Percentiles rank a stretch among this genome's conserved stretches.
These are phyloP conservation scores for Lepus oiostolus DNA, from an alignment of 2,797 vertebrate species.

Conservation along the genomic window DNA sequence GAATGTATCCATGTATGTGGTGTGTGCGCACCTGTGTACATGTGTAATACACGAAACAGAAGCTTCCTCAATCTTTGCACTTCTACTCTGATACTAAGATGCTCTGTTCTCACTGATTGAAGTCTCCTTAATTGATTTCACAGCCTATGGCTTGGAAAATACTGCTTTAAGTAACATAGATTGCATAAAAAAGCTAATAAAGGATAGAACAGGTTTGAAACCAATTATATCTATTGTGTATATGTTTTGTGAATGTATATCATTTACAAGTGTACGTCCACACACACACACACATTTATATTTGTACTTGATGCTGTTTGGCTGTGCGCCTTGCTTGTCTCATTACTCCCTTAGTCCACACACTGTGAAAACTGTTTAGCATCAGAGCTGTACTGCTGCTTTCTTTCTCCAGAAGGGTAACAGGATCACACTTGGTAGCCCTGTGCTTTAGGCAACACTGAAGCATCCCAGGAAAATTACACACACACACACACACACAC, in stretches of 20 bases:
- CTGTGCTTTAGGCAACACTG: neutral
- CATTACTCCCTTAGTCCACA: too few species aligned
- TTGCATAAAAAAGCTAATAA: neutral
- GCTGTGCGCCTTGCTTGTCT: neutral
- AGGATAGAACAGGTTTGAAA: neutral
- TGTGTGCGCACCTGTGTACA: fast-evolving
- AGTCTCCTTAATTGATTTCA: neutral
- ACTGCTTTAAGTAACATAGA: neutral
- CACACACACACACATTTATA: too few species aligned
- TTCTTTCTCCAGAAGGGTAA: neutral
- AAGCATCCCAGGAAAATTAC: neutral
- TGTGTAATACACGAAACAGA: too few species aligned
- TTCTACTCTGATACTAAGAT: too few species aligned
- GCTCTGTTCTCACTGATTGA: neutral
- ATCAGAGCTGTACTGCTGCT: neutral
- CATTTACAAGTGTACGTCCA: neutral
- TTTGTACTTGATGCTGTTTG: neutral
- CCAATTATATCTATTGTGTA: neutral
- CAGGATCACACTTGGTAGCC: fast-evolving
- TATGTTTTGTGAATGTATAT: neutral
- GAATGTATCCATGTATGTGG: neutral
- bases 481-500: too few species aligned
- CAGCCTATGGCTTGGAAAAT: neutral
- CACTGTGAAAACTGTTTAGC: neutral
- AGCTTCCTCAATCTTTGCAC: fast-evolving